A percentile compares a stretch with the other conserved stretches of the same genome.
Evolutionary conservation across 1,140 invertebrate genomes (phyloP).

Genomic region (Hyles euphorbiae): DNA sequence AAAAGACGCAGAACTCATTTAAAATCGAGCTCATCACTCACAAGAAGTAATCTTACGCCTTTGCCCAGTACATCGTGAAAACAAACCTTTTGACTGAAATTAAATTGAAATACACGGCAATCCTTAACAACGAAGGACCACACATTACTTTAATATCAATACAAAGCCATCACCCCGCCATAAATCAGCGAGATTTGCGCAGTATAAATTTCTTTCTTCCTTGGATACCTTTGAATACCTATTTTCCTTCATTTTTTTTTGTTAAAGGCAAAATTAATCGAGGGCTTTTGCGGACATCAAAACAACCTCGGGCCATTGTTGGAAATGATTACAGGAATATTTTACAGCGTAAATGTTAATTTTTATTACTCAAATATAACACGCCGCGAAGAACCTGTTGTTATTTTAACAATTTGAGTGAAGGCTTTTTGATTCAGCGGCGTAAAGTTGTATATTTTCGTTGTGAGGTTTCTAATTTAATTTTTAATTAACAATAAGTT

Average conservation of each 20-base stretch:
- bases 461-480: background rate
- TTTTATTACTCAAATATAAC: constrained; percentile 59
- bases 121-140: too few relatives aligned
- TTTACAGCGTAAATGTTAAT: constrained; percentile 67
- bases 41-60: too few relatives aligned
- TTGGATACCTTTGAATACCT: constrained; percentile 39
- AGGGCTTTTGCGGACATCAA: constrained; percentile 63
- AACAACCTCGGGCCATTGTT: constrained; percentile 64
- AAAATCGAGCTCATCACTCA: too few relatives aligned
- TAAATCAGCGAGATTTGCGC: constrained; percentile 31
- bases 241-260: constrained; percentile 50
- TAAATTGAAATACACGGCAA: too few relatives aligned
- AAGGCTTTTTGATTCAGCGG: constrained; percentile 27
- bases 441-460: constrained; percentile 33
- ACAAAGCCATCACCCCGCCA: constrained; percentile 12
- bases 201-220: constrained; percentile 44
- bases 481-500: constrained; percentile 3
- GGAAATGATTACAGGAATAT: constrained; percentile 61
- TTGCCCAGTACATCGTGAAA: too few relatives aligned
- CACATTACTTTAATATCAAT: constrained; percentile 11
- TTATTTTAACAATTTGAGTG: constrained; percentile 25
- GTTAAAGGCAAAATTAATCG: constrained; percentile 65
- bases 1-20: too few relatives aligned
- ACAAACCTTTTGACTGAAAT: too few relatives aligned
- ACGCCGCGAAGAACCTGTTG: constrained; percentile 50